Evolutionary conservation across 2,113 vertebrate genomes (phyloP), one percentile per base, ranked within the genome.

Genomic region (Pangasianodon hypophthalmus): DNA sequence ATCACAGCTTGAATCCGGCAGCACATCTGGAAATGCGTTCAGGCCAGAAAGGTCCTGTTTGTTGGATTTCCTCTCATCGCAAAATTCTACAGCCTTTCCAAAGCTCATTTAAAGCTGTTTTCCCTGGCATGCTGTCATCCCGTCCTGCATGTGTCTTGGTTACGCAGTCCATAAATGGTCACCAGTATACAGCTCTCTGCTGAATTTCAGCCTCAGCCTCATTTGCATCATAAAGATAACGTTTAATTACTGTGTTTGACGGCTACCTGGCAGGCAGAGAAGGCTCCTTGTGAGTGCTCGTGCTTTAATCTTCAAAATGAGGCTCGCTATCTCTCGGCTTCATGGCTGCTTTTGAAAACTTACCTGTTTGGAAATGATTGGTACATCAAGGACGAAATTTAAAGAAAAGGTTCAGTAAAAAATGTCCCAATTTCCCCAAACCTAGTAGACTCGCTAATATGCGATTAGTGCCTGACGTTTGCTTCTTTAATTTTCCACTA

Each of bases 211-310:
- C 88, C 86, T 88, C 48, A 46, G 44, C 18, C 86, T 90, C 56
- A 92, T 92, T 88, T 94, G 88, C 86, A 92, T 91, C 62, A 86
- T 90, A 88, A 92, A 92, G 83, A 88, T 92, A 81, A 54, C 26
- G 29, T 93, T 93, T 92, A 91, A 91, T 93, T 93, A 88, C 37
- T 50, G 86, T 29, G 75, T 89, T 85, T 89, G 92, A 91, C 62
- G 29, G 87, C 69, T 81, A 46, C 86, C 85, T 90, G 87, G 88
- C 90, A 92, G 88, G 48, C 86, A 48, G 37, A 60, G 7, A 54
- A 88, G 46, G 37, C 69, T 89, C 80, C 67, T 62, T 85, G 84
- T 89, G 69, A 88, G 84, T 85, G 32, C 84, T 54, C 64, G 2
- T 52, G 81, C 88, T 92, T 85, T 87, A 85, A 91, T 85, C 90